A percentile compares a stretch with the other conserved stretches of the same genome.
phyloP scores from a whole-genome alignment of 2,797 vertebrate genomes.

The Eupleurogrammus muticus region DNA sequence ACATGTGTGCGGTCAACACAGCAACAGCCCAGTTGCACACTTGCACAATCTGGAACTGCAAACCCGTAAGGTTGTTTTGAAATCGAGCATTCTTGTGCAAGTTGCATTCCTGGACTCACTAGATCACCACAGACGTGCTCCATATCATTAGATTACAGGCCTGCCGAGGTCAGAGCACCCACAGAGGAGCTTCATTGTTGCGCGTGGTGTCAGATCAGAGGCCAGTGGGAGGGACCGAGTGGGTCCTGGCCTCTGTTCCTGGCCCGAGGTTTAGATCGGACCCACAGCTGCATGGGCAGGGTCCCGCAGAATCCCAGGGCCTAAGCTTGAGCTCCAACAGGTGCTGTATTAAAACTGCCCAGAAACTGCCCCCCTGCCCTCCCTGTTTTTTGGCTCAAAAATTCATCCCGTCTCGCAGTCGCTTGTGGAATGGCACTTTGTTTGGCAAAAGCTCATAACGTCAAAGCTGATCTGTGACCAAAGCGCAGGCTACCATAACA shows the following conservation, averaged over 20 bases:
- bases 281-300: slow-evolving; percentile 75
- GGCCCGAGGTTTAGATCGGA: slow-evolving; percentile 63
- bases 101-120: slow-evolving; percentile 66
- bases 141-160: slow-evolving; percentile 78
- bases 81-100: slow-evolving; percentile 59
- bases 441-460: slow-evolving; percentile 66
- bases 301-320: slow-evolving; percentile 61
- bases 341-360: slow-evolving; percentile 77
- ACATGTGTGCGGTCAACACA: too few species aligned
- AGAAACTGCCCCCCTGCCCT: slow-evolving; percentile 52
- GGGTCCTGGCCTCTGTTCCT: slow-evolving; percentile 49
- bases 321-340: slow-evolving; percentile 78
- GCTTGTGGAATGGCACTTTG: slow-evolving; percentile 60
- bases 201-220: slow-evolving; percentile 67
- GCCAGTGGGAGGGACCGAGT: slow-evolving; percentile 53
- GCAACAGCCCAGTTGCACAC: slow-evolving; percentile 10
- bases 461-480: slow-evolving; percentile 61
- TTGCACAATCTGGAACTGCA: slow-evolving; percentile 26
- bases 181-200: slow-evolving; percentile 72
- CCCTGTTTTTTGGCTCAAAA: slow-evolving; percentile 67
- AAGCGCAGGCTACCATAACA: slow-evolving; percentile 46
- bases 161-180: slow-evolving; percentile 63
- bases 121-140: slow-evolving; percentile 71
- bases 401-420: slow-evolving; percentile 74
- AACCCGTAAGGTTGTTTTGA: slow-evolving; percentile 36